A percentile compares a stretch with the other conserved stretches of the same genome.
These are phyloP conservation scores for Caranx ignobilis DNA, from an alignment of 2,113 vertebrate genomes.

Conservation along the genomic window DNA sequence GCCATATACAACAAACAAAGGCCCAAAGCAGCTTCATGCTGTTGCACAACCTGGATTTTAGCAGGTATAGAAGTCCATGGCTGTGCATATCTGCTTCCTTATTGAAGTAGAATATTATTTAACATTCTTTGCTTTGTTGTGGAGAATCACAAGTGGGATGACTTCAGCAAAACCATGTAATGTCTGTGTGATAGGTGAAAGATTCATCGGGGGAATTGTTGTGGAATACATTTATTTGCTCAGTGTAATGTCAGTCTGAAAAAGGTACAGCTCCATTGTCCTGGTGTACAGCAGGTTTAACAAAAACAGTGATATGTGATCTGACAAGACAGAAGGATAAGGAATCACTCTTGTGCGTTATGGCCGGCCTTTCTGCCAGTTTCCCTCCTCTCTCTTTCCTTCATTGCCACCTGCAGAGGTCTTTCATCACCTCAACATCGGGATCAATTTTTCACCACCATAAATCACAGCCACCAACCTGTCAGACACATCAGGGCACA, in stretches of 20 bases:
- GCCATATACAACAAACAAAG: too few species aligned
- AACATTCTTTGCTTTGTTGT: background rate
- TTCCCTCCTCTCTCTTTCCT: background rate
- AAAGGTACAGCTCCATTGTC: background rate
- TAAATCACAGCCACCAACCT: conserved; percentile 53
- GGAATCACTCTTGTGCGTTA: background rate
- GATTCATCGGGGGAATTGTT: background rate
- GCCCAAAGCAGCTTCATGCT: too few species aligned
- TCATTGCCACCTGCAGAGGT: conserved; percentile 25
- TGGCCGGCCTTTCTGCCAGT: background rate
- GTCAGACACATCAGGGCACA: conserved; percentile 48
- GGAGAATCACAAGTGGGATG: background rate
- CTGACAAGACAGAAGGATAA: background rate
- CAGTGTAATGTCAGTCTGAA: background rate
- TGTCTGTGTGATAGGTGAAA: background rate
- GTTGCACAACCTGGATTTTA: too few species aligned
- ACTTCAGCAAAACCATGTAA: background rate
- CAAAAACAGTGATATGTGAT: background rate
- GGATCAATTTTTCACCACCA: conserved; percentile 52
- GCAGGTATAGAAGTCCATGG: too few species aligned
- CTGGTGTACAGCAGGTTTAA: background rate
- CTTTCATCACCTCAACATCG: conserved; percentile 60
- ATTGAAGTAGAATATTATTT: background rate
- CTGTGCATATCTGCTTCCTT: background rate
- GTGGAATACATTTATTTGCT: background rate